Evolutionary conservation across 1,140 invertebrate species (phyloP).

Genomic region (Eumeta japonica): DNA sequence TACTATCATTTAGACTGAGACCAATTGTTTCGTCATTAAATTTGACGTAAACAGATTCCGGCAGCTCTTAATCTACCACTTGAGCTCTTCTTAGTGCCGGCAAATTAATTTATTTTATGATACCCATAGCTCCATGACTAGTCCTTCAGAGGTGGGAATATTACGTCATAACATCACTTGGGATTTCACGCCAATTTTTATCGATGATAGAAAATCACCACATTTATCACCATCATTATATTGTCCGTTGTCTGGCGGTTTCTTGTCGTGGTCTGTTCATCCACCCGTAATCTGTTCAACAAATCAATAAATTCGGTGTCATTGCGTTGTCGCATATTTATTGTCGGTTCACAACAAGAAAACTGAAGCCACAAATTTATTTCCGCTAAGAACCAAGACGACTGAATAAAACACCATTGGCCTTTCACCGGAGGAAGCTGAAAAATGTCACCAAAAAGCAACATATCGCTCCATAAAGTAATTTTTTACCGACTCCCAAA

Average conservation of each 20-base stretch:
- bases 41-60: too few species aligned
- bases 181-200: slow-evolving; percentile 10
- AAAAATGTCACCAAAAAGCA: slow-evolving; percentile 5
- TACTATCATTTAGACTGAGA: slow-evolving; percentile 13
- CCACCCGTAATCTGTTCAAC: slow-evolving; percentile 14
- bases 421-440: slow-evolving; percentile 7
- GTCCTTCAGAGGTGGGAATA: slow-evolving; percentile 14
- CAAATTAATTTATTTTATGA: slow-evolving; percentile 17
- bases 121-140: slow-evolving; percentile 19
- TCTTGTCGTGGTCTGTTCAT: slow-evolving; percentile 13
- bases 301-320: slow-evolving; percentile 17
- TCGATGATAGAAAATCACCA: slow-evolving; percentile 11
- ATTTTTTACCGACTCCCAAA: too few species aligned
- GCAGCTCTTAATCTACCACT: too few species aligned
- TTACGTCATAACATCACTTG: slow-evolving; percentile 16
- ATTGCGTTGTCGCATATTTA: slow-evolving; percentile 11
- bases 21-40: slow-evolving; percentile 20
- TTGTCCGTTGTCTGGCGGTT: slow-evolving; percentile 11
- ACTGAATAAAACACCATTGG: slow-evolving; percentile 1
- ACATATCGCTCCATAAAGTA: too few species aligned
- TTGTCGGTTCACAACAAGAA: slow-evolving; percentile 10
- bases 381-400: slow-evolving; percentile 4
- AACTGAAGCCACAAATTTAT: slow-evolving; percentile 11
- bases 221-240: slow-evolving; percentile 13
- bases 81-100: slow-evolving; percentile 12